Evolutionary conservation across 2,888 invertebrate species (phyloP).

Genomic region (Nycteola revayana): DNA sequence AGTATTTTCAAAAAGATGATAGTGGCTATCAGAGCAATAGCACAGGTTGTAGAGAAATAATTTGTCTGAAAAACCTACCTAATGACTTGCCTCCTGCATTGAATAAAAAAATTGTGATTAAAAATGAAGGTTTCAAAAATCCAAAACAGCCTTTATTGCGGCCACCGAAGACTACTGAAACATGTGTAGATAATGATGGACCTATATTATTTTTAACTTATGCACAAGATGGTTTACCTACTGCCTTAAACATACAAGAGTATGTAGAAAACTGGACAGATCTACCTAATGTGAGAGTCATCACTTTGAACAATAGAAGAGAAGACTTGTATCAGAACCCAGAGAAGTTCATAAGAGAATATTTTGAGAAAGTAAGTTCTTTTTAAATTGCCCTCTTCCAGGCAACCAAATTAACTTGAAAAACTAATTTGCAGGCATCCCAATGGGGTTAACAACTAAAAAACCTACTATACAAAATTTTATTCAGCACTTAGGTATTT

Average conservation of each 20-base stretch:
- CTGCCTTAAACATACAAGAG: constrained; percentile 70
- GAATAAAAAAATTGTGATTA: constrained; percentile 51
- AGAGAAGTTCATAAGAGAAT: constrained; percentile 79
- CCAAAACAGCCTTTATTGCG: constrained; percentile 44
- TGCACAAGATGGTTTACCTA: constrained; percentile 74
- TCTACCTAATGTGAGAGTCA: constrained; percentile 54
- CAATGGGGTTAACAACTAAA: too few relatives aligned
- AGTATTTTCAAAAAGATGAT: constrained; percentile 66
- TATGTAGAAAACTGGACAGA: constrained; percentile 72
- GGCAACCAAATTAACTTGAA: too few relatives aligned
- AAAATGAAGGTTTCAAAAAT: constrained; percentile 49
- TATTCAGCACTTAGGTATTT: too few relatives aligned
- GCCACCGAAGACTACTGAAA: constrained; percentile 36
- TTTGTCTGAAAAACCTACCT: constrained; percentile 57
- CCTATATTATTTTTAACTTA: constrained; percentile 77
- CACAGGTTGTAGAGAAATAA: constrained; percentile 57
- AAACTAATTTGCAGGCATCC: too few relatives aligned
- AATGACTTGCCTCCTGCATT: constrained; percentile 68
- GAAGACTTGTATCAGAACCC: constrained; percentile 77
- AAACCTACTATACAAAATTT: too few relatives aligned
- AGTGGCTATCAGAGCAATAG: constrained; percentile 70
- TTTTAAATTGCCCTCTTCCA: too few relatives aligned
- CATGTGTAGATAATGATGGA: constrained; percentile 44
- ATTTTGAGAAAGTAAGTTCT: constrained; percentile 80
- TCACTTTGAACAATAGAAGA: constrained; percentile 72